Conservation (phyloP, 2,888 invertebrate genomes). For the Ophioninae sp. region DNA sequence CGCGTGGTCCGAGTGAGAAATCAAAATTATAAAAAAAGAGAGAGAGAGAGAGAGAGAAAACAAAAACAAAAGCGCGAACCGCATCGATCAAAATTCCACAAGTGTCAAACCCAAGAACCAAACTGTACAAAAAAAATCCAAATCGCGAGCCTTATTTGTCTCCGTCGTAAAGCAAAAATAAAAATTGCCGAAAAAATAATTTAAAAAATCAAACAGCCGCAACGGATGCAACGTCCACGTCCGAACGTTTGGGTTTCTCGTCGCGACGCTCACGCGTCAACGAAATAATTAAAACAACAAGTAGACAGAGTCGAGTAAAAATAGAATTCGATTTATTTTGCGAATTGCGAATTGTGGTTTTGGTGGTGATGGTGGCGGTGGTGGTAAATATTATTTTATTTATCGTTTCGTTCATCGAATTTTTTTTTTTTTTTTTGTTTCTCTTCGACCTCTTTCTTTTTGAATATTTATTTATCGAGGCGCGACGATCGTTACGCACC, state of each 20-base stretch:
- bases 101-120: background rate
- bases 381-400: conserved; percentile 50
- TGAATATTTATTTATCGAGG: conserved; percentile 56
- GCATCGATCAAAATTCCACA: conserved; percentile 11
- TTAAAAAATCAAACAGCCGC: conserved; percentile 16
- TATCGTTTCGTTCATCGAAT: conserved; percentile 24
- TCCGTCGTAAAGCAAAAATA: conserved; percentile 1
- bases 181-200: conserved; percentile 8
- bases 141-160: background rate
- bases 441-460: conserved; percentile 40
- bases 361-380: conserved; percentile 42
- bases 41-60: conserved; percentile 65
- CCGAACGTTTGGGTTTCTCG: conserved; percentile 35
- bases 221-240: conserved; percentile 33
- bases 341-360: conserved; percentile 60
- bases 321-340: conserved; percentile 63
- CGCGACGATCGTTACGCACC: conserved; percentile 70
- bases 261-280: conserved; percentile 46
- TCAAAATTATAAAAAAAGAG: conserved; percentile 32
- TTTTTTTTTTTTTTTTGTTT: conserved; percentile 38
- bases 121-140: conserved; percentile 36
- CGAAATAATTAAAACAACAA: conserved; percentile 58
- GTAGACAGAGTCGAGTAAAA: conserved; percentile 62
- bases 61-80: conserved; percentile 68
- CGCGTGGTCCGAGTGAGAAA: too few species aligned